phyloP scores from a whole-genome alignment of 92 coral and sea anemone species.

The Phenganax marumi region DNA sequence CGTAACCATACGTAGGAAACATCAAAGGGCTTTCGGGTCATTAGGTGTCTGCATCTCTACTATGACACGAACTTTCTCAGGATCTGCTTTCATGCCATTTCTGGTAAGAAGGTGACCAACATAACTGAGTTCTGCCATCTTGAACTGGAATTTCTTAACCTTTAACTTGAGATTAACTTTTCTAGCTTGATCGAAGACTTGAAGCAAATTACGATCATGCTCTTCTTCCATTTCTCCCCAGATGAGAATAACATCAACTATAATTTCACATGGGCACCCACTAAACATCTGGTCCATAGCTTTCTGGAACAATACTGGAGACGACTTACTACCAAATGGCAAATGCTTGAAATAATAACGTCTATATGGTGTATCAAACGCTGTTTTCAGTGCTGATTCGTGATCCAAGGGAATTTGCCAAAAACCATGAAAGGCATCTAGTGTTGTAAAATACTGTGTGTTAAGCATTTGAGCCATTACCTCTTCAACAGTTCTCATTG shows the following conservation, averaged over 20 bases:
- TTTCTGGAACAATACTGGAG: conserved; percentile 34
- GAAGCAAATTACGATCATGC: neutral
- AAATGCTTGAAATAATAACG: conserved; percentile 2
- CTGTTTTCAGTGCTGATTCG: conserved; percentile 7
- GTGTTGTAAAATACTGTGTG: neutral
- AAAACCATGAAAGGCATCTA: conserved; percentile 28
- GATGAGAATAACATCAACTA: conserved; percentile 21
- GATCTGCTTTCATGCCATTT: neutral
- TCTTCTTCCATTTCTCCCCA: conserved; percentile 8
- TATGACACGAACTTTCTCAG: conserved; percentile 17
- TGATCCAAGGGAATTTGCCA: conserved; percentile 23
- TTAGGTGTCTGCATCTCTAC: conserved; percentile 13
- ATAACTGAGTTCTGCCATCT: too few relatives aligned
- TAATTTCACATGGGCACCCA: neutral
- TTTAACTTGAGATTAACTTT: too few relatives aligned
- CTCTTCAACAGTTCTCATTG: neutral
- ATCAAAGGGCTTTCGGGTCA: neutral
- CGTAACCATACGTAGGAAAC: neutral
- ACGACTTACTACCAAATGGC: conserved; percentile 28
- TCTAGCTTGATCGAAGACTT: too few relatives aligned
- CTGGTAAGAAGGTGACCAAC: too few relatives aligned
- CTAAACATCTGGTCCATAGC: conserved; percentile 19
- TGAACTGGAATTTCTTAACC: too few relatives aligned
- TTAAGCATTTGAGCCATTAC: neutral
- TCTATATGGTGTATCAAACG: conserved; percentile 19